Evolutionary conservation across 2,888 invertebrate genomes (phyloP).

Genomic region (Lasioglossum figueresi): DNA sequence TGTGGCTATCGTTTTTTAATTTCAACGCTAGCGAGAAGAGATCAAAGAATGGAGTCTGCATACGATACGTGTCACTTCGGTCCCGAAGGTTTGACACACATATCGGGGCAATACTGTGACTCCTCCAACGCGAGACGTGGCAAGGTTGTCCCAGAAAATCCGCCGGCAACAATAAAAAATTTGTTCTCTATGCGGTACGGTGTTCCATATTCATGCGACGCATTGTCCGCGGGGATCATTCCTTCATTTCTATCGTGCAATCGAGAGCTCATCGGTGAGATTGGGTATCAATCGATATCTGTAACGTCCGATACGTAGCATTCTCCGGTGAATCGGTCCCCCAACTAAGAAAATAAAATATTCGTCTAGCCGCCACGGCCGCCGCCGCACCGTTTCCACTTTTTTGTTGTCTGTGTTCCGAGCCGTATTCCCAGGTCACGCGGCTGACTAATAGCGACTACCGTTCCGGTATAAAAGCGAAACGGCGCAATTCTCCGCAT

Average conservation of each 20-base stretch:
- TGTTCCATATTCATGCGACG: neutral
- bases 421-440: slow-evolving; percentile 44
- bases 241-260: slow-evolving; percentile 8
- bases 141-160: neutral
- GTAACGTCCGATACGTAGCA: neutral
- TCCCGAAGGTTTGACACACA: neutral
- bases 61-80: neutral
- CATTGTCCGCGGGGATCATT: slow-evolving; percentile 28
- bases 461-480: slow-evolving; percentile 38
- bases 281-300: slow-evolving; percentile 20
- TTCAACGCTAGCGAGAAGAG: neutral
- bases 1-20: neutral
- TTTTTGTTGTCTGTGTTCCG: neutral
- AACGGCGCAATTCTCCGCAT: slow-evolving; percentile 42
- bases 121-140: neutral
- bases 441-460: slow-evolving; percentile 48
- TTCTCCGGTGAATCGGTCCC: neutral
- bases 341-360: slow-evolving; percentile 45
- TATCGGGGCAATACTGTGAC: neutral
- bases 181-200: neutral
- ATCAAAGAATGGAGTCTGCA: neutral
- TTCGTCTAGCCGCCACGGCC: neutral
- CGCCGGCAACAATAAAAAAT: neutral
- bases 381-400: neutral
- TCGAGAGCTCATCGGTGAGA: slow-evolving; percentile 22